phyloP scores from a whole-genome alignment of 2,888 invertebrate genomes.

The Alsophila aescularia region DNA sequence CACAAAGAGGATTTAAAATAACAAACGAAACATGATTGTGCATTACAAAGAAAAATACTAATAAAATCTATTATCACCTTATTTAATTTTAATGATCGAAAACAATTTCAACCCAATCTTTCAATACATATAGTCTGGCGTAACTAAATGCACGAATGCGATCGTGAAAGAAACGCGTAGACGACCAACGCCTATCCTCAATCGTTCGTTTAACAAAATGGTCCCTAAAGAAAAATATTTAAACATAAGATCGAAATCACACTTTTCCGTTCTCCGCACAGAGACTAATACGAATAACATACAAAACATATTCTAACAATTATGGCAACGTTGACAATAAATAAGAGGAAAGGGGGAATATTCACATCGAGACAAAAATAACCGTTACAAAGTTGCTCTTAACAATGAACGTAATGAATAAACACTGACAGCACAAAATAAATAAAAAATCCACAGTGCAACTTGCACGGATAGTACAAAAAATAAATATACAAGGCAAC shows the following conservation, averaged over 20 bases:
- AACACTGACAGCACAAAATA: constrained; percentile 74
- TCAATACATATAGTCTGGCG: constrained; percentile 68
- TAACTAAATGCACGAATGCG: constrained; percentile 50
- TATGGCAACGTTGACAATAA: constrained; percentile 85
- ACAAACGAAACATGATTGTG: constrained; percentile 75
- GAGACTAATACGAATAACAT: constrained; percentile 80
- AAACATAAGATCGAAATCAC: constrained; percentile 77
- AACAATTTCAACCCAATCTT: constrained; percentile 46
- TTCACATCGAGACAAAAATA: constrained; percentile 69
- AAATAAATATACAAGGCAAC: constrained; percentile 82
- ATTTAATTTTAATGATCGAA: constrained; percentile 56
- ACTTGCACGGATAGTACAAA: constrained; percentile 72
- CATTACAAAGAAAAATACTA: constrained; percentile 69
- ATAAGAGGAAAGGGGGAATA: constrained; percentile 71
- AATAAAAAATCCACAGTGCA: constrained; percentile 66
- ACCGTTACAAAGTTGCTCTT: constrained; percentile 35
- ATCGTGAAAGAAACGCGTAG: constrained; percentile 46
- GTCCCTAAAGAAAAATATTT: constrained; percentile 79
- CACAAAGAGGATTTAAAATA: constrained; percentile 55
- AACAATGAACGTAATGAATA: constrained; percentile 51
- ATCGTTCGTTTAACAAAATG: constrained; percentile 71
- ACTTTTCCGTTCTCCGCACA: constrained; percentile 65
- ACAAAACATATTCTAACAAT: constrained; percentile 81
- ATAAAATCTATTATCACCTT: constrained; percentile 78
- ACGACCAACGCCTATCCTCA: constrained; percentile 60